Evolutionary conservation across 2,888 invertebrate genomes (phyloP).

Genomic region (Lypha dubia): DNA sequence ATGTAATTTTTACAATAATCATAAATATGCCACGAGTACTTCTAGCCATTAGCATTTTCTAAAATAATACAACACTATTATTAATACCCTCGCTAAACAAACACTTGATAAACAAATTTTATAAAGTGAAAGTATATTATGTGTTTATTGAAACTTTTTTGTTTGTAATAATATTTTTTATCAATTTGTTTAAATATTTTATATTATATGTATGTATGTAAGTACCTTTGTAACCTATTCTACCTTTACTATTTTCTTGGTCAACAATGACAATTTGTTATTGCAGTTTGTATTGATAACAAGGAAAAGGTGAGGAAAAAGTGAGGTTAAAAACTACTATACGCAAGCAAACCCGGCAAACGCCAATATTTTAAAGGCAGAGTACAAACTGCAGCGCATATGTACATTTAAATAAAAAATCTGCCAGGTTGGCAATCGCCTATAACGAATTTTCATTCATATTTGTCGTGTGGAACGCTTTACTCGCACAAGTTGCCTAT

Average conservation of each 20-base stretch:
- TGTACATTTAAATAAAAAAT: constrained; percentile 75
- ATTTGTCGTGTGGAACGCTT: constrained; percentile 63
- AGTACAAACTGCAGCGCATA: constrained; percentile 44
- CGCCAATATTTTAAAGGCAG: constrained; percentile 56
- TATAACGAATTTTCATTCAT: constrained; percentile 81
- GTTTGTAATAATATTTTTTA: too few relatives aligned
- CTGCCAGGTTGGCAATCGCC: constrained; percentile 83
- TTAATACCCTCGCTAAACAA: constrained; percentile 18
- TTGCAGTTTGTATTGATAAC: constrained; percentile 25
- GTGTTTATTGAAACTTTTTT: too few relatives aligned
- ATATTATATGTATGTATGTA: too few relatives aligned
- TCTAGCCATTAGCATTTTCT: neutral
- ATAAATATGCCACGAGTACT: constrained; percentile 62
- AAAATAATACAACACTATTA: neutral
- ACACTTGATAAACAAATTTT: constrained; percentile 40
- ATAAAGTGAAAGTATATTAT: constrained; percentile 63
- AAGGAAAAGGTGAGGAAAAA: constrained; percentile 37
- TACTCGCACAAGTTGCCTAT: constrained; percentile 71
- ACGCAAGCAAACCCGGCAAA: constrained; percentile 70
- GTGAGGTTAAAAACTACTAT: constrained; percentile 71
- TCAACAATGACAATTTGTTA: constrained; percentile 52
- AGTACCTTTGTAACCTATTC: too few relatives aligned
- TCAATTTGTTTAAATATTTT: neutral
- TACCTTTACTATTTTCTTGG: neutral
- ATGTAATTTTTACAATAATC: neutral